Conservation (phyloP, 2,888 invertebrate genomes). For the Pandemis corylana region DNA sequence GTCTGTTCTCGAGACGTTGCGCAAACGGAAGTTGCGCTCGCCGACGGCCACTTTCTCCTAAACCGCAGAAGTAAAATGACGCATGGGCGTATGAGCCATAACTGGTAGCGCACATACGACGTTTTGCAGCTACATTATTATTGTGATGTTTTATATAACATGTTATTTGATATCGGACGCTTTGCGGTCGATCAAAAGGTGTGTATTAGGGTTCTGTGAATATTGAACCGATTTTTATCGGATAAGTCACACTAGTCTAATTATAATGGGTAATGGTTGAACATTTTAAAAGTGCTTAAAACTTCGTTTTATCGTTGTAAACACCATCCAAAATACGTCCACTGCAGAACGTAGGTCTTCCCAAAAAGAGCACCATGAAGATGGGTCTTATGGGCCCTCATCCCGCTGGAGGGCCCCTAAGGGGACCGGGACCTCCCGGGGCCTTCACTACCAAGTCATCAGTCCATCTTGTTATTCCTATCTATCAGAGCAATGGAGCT, state of each 20-base stretch:
- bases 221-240: neutral
- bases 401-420: no score
- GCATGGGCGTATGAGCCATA: slow-evolving; percentile 27
- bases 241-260: neutral
- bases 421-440: no score
- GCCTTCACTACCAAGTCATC: no score
- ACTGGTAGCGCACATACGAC: slow-evolving; percentile 9
- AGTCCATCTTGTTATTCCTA: no score
- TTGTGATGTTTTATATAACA: slow-evolving; percentile 28
- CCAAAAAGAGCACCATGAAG: no score
- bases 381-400: no score
- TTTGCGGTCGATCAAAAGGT: slow-evolving; percentile 17
- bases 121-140: neutral
- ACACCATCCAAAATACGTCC: no score
- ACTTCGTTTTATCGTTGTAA: no score
- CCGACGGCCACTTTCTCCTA: slow-evolving; percentile 31
- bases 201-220: neutral
- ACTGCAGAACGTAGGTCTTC: no score
- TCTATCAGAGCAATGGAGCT: no score
- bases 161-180: neutral
- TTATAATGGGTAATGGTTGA: no score
- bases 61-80: slow-evolving; percentile 16
- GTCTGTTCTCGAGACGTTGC: slow-evolving; percentile 15
- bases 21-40: slow-evolving; percentile 27
- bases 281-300: no score